Evolutionary conservation across 1,140 invertebrate species (phyloP).

Genomic region (Harlomillsia oculata): DNA sequence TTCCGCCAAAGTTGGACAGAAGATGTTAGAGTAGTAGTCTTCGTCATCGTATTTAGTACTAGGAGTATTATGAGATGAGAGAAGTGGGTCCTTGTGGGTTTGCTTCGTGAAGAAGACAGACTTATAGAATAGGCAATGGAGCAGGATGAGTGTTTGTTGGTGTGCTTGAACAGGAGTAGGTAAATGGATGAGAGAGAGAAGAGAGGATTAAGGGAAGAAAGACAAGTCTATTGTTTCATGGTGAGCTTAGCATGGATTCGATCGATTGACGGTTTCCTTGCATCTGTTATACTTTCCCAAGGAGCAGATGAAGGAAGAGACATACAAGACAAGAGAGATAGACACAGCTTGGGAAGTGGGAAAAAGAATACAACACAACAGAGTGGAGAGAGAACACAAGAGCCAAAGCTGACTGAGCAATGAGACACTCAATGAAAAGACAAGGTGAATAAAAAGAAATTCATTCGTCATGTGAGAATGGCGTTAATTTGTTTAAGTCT

Average conservation of each 20-base stretch:
- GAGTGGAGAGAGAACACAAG: slow-evolving; percentile 8
- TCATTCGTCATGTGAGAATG: slow-evolving; percentile 35
- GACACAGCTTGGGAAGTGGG: not conserved
- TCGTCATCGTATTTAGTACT: too few species aligned
- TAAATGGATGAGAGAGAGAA: slow-evolving; percentile 25
- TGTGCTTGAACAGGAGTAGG: not conserved
- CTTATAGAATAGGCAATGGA: too few species aligned
- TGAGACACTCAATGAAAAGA: slow-evolving; percentile 12
- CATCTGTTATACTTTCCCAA: slow-evolving; percentile 30
- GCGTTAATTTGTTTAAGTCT: slow-evolving; percentile 36
- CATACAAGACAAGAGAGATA: slow-evolving; percentile 1
- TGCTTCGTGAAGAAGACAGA: too few species aligned
- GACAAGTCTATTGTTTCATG: slow-evolving; percentile 33
- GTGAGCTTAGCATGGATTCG: slow-evolving; percentile 28
- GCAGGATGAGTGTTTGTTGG: too few species aligned
- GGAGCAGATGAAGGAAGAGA: slow-evolving; percentile 16
- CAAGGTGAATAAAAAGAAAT: slow-evolving; percentile 30
- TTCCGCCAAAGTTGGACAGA: too few species aligned
- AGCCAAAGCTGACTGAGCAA: slow-evolving; percentile 6
- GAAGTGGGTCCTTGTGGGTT: too few species aligned
- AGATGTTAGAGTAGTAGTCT: too few species aligned
- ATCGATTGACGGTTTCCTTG: slow-evolving; percentile 29
- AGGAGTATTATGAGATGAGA: too few species aligned
- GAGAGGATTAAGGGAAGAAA: slow-evolving; percentile 21
- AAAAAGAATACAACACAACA: not conserved